These are phyloP conservation scores for Etheostoma nigrum DNA, from an alignment of 2,797 vertebrate species.

Conservation along the genomic window DNA sequence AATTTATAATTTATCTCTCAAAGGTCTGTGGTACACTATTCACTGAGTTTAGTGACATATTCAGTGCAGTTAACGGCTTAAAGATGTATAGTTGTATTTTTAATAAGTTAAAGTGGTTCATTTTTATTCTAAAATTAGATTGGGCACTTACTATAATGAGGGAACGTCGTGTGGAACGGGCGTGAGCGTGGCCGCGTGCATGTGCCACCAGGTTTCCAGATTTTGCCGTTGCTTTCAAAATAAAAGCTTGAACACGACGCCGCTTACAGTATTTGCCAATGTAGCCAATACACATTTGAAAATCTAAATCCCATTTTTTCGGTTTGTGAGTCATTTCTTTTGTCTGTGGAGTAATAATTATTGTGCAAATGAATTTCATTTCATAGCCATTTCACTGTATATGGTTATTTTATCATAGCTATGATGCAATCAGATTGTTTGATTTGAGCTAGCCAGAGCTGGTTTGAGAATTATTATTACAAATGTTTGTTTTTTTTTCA, in stretches of 20 bases:
- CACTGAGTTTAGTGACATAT: no score
- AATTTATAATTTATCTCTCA: background rate
- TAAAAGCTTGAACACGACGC: constrained; percentile 21
- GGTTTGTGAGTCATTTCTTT: no score
- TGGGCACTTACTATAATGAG: background rate
- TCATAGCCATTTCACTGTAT: no score
- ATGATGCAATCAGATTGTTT: no score
- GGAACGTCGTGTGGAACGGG: background rate
- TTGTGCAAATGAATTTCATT: no score
- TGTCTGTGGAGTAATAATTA: no score
- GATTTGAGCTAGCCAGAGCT: no score
- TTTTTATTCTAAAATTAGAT: background rate
- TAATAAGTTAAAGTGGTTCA: background rate
- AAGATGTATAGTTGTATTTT: background rate
- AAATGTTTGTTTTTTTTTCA: no score
- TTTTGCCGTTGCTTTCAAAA: constrained; percentile 22
- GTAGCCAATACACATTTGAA: background rate
- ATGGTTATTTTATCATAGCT: no score
- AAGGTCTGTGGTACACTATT: no score
- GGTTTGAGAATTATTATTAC: background rate
- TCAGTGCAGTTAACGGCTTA: no score
- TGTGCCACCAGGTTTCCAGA: background rate
- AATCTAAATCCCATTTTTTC: background rate
- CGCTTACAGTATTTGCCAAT: rapidly evolving
- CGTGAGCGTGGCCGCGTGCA: background rate